Evolutionary conservation across 2,888 invertebrate species (phyloP).

Genomic region (Didymodactylos carnosus): DNA sequence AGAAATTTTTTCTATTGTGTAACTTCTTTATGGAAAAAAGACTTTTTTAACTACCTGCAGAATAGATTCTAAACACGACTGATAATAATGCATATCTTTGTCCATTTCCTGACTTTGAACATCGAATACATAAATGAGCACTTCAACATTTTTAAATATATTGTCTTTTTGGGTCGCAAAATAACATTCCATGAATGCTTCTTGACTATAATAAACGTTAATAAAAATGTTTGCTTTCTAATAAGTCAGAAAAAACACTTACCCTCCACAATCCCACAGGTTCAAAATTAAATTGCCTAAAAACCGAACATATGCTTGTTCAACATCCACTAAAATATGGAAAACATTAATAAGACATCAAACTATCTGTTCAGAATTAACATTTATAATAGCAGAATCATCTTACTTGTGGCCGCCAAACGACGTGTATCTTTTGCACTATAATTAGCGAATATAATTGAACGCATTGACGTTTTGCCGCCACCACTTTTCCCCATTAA

Average conservation of each 20-base stretch:
- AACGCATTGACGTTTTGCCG: slow-evolving; percentile 97
- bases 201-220: slow-evolving; percentile 44
- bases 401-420: slow-evolving; percentile 85
- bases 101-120: slow-evolving; percentile 91
- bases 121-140: slow-evolving; percentile 94
- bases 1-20: not conserved
- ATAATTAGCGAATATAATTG: slow-evolving; percentile 98
- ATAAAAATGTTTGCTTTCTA: not conserved
- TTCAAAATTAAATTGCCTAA: slow-evolving; percentile 91
- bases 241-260: slow-evolving; percentile 19
- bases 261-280: slow-evolving; percentile 95
- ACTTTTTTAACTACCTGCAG: slow-evolving; percentile 48
- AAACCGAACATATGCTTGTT: slow-evolving; percentile 94
- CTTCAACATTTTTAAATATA: slow-evolving; percentile 93
- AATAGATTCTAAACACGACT: slow-evolving; percentile 88
- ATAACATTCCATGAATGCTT: slow-evolving; percentile 99
- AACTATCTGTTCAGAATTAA: too few relatives aligned
- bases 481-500: slow-evolving; percentile 99
- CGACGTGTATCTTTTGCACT: slow-evolving; percentile 89
- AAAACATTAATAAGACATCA: too few relatives aligned
- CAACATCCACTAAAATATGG: slow-evolving; percentile 88
- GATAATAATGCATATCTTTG: slow-evolving; percentile 86
- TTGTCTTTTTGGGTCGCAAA: slow-evolving; percentile 92
- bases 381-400: slow-evolving; percentile 1
- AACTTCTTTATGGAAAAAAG: not conserved